Percentiles rank a stretch among this genome's conserved stretches.
Evolutionary conservation across 2,797 vertebrate species (phyloP).

Genomic region (Falco biarmicus): DNA sequence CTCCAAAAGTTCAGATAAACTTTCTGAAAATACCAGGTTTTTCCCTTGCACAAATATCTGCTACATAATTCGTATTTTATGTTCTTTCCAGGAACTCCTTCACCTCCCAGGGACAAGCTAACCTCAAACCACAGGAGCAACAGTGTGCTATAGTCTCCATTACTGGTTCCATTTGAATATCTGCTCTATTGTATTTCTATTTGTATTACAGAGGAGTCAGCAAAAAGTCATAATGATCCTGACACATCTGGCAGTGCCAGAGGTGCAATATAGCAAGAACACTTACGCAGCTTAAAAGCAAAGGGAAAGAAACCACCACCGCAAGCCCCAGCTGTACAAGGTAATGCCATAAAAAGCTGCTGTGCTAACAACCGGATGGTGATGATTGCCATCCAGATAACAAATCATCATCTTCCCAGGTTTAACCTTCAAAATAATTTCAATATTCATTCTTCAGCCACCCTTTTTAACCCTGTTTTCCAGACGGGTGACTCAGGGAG

Average conservation of each 20-base stretch:
- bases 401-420: background rate
- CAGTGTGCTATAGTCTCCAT: background rate
- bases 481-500: background rate
- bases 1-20: slow-evolving; percentile 7
- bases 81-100: background rate
- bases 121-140: background rate
- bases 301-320: background rate
- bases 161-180: background rate
- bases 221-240: background rate
- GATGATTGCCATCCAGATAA: background rate
- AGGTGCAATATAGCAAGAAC: background rate
- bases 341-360: background rate
- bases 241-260: background rate
- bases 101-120: background rate
- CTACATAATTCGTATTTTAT: background rate
- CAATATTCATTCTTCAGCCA: background rate
- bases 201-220: slow-evolving; percentile 1
- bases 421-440: background rate
- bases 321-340: background rate
- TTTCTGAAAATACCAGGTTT: slow-evolving; percentile 30
- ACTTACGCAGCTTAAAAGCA: background rate
- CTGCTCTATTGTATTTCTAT: background rate
- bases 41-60: background rate
- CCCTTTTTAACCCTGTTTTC: background rate
- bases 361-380: background rate